These are phyloP conservation scores for Mythimna pallens DNA, from an alignment of 2,888 invertebrate genomes.

Conservation along the genomic window DNA sequence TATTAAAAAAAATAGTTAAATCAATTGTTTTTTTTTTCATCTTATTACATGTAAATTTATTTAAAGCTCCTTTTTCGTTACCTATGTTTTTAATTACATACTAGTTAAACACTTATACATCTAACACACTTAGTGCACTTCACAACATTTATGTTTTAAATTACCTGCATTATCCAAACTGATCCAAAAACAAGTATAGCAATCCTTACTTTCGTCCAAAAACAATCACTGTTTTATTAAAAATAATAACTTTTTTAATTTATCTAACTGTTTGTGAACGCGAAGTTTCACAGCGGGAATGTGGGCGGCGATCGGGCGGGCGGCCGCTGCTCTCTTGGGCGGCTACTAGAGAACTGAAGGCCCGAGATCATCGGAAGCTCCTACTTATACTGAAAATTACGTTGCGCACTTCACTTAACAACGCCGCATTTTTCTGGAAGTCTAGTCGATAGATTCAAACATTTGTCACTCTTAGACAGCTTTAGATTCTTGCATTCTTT, in stretches of 20 bases:
- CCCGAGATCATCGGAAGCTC: slow-evolving; percentile 38
- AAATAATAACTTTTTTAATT: not conserved
- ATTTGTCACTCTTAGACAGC: not conserved
- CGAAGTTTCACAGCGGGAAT: slow-evolving; percentile 41
- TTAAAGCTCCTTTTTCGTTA: not conserved
- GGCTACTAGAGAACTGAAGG: slow-evolving; percentile 67
- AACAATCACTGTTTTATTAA: slow-evolving; percentile 7
- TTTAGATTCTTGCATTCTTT: no score
- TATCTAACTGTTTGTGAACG: slow-evolving; percentile 3
- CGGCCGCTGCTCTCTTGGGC: slow-evolving; percentile 66
- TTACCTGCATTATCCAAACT: slow-evolving; percentile 22
- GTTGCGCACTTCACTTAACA: slow-evolving; percentile 29
- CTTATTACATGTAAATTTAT: not conserved
- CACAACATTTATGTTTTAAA: not conserved
- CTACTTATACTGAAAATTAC: slow-evolving; percentile 27
- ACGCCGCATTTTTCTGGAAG: slow-evolving; percentile 7
- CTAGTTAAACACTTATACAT: not conserved
- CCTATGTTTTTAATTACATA: not conserved
- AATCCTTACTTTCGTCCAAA: slow-evolving; percentile 7
- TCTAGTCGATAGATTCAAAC: slow-evolving; percentile 8
- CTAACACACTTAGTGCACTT: not conserved
- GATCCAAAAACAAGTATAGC: not conserved
- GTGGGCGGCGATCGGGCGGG: slow-evolving; percentile 51
- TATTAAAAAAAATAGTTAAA: no score
- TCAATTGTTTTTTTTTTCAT: not conserved